These are phyloP conservation scores for Pangasius sanitwongsei DNA, from an alignment of 2,797 vertebrate genomes.

Conservation along the genomic window DNA sequence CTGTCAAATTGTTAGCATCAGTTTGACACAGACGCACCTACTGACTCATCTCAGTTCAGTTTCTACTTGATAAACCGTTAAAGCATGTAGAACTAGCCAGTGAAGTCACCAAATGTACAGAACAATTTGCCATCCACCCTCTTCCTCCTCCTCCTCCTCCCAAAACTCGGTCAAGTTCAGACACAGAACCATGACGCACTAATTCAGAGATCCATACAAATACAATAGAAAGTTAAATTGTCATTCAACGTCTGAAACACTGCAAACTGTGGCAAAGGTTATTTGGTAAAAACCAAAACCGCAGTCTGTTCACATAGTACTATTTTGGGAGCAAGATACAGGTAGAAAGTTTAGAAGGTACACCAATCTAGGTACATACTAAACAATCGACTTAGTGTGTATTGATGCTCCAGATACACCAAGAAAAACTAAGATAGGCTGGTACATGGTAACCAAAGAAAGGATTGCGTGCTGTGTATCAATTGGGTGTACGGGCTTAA, in stretches of 20 bases:
- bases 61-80: neutral
- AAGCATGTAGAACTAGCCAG: constrained; percentile 2
- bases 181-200: constrained; percentile 34
- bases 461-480: neutral
- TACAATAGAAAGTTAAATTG: neutral
- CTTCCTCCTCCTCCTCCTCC: neutral
- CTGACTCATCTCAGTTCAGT: constrained; percentile 18
- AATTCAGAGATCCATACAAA: constrained; percentile 9
- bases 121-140: neutral
- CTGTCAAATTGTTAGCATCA: neutral
- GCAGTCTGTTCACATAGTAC: too few relatives aligned
- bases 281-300: neutral
- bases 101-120: neutral
- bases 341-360: neutral
- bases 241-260: neutral
- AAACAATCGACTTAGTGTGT: neutral
- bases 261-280: neutral
- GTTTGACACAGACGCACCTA: neutral
- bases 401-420: neutral
- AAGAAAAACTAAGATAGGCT: neutral
- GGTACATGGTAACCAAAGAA: neutral
- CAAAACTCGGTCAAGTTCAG: constrained; percentile 41
- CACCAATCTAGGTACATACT: neutral
- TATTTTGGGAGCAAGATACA: neutral
- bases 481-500: neutral